Conservation (phyloP, 2,888 invertebrate genomes). For the Pardosa pseudoannulata region DNA sequence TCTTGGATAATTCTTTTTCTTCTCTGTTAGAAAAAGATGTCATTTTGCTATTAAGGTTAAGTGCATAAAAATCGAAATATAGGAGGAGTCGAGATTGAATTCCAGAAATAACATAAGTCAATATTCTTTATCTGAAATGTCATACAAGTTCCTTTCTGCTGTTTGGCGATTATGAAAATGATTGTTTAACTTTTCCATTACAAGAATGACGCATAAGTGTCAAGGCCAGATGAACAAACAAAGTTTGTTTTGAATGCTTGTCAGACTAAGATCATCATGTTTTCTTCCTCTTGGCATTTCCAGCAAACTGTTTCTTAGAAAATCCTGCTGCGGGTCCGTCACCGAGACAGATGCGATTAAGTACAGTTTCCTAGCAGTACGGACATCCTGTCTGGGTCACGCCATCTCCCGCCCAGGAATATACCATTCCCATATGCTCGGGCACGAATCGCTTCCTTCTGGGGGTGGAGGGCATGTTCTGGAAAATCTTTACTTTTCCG, state of each 20-base stretch:
- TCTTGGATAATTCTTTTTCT: no score
- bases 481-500: conserved; percentile 35
- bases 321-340: conserved; percentile 12
- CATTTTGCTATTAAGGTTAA: no score
- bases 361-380: conserved; percentile 40
- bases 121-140: no score
- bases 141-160: neutral
- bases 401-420: conserved; percentile 15
- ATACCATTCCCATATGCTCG: conserved; percentile 52
- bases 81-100: no score
- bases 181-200: neutral
- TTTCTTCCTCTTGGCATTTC: conserved; percentile 11
- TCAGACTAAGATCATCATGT: conserved; percentile 14
- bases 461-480: conserved; percentile 22
- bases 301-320: neutral
- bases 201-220: neutral
- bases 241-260: conserved; percentile 27
- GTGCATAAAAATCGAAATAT: no score
- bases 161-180: neutral
- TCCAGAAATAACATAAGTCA: no score
- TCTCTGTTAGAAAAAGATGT: no score
- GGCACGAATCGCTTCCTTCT: conserved; percentile 26
- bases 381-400: conserved; percentile 64
- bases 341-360: conserved; percentile 50
- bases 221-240: conserved; percentile 3